Evolutionary conservation across 1,140 invertebrate genomes (phyloP), one percentile per base, ranked within the genome.

Genomic region (Cydia splendana): DNA sequence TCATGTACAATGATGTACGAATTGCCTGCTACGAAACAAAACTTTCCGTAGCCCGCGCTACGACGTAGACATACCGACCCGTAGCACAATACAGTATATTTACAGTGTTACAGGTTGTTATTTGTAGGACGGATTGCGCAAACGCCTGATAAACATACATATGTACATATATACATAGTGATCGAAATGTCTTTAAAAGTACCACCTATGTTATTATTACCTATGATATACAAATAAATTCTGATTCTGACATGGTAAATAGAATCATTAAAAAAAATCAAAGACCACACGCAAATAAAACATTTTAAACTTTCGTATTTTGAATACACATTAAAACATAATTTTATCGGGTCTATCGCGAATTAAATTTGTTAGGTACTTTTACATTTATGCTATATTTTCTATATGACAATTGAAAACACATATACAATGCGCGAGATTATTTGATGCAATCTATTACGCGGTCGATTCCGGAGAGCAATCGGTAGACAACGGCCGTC

Each of bases 401-500:
- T n/a, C 0, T 51, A 51, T 7, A 57, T 57, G n/a, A 57, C 53
- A 57, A 57, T 57, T 57, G 15, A 18, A 18, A 57, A 18, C n/a
- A 18, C n/a, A 57, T 57, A 65, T 65, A 34, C 28, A 38, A 38
- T 38, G 13, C 9, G 24, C 24, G 20, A 9, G 24, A 67, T 67
- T 67, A 9, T 67, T 71, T 42, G 38, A 42, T 28, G 34, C 67
- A 71, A 71, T 71, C 34, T 71, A 34, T 76, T 69, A 20, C 76
- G 15, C 42, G 76, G 53, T 80, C 75, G 75, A 74, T 79, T 65
- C 76, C 75, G 77, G 67, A 67, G 53, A 75, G 77, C 79, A 80
- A 87, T 79, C 71, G 75, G 77, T 82, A 87, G 85, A 87, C 86
- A 87, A 83, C 84, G 82, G 83, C 80, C 79, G 88, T 90, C 88